Conservation (phyloP, 2,797 vertebrate genomes). For the Periophthalmus magnuspinnatus region DNA sequence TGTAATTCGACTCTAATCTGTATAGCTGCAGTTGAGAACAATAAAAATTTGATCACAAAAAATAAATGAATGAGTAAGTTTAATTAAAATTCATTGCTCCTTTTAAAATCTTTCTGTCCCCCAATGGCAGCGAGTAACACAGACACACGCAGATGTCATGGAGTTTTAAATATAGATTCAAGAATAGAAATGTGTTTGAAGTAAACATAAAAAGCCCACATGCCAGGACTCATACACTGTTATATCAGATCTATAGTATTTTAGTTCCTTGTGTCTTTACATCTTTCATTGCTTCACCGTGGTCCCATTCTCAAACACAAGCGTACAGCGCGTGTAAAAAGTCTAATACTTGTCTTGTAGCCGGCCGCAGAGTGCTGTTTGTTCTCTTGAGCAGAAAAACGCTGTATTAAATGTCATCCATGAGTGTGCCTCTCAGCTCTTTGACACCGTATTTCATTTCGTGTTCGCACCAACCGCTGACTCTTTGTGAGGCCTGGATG, state of each 20-base stretch:
- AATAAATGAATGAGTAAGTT: too few relatives aligned
- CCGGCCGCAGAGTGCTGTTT: constrained; percentile 36
- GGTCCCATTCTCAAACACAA: background rate
- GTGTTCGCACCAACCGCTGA: constrained; percentile 59
- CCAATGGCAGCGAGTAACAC: too few relatives aligned
- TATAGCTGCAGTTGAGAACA: too few relatives aligned
- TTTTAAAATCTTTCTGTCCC: too few relatives aligned
- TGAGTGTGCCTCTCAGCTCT: constrained; percentile 60
- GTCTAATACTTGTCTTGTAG: constrained; percentile 17
- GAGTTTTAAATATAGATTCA: too few relatives aligned
- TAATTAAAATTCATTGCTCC: too few relatives aligned
- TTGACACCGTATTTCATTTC: constrained; percentile 70
- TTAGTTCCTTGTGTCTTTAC: background rate
- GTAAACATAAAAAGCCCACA: too few relatives aligned
- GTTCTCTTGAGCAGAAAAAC: constrained; percentile 49
- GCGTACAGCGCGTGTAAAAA: background rate
- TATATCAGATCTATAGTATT: background rate
- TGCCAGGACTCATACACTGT: background rate
- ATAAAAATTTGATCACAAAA: too few relatives aligned
- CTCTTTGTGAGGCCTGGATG: constrained; percentile 64
- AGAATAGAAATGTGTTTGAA: background rate
- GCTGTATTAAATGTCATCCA: constrained; percentile 70
- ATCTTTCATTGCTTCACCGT: background rate
- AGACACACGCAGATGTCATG: too few relatives aligned
- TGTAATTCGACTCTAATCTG: too few relatives aligned